Conservation (phyloP, 2,888 invertebrate genomes). For the Rapana venosa region DNA sequence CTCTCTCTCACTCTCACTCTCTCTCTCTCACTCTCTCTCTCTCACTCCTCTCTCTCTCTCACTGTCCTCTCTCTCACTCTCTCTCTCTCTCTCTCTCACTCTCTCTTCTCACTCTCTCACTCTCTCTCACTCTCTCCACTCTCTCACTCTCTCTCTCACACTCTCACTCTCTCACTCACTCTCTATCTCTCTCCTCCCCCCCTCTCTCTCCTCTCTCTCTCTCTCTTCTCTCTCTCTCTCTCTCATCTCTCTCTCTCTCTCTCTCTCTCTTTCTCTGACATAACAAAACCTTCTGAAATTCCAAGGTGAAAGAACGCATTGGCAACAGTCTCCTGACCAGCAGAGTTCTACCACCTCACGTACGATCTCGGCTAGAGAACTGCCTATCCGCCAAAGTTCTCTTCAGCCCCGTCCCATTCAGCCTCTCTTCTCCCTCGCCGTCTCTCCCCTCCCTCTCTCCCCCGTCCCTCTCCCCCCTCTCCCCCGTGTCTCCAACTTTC, state of each 20-base stretch:
- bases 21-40: background rate
- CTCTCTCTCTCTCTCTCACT: background rate
- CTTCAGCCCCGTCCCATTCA: background rate
- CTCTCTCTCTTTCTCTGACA: background rate
- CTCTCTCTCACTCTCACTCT: too few species aligned
- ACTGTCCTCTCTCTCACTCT: too few species aligned
- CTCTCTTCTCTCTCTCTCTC: background rate
- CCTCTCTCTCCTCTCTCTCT: background rate
- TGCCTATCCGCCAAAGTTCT: conserved; percentile 15
- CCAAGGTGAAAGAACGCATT: background rate
- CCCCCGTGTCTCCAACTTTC: background rate
- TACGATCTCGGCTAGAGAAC: background rate
- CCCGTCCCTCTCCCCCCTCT: background rate
- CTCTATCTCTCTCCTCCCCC: background rate
- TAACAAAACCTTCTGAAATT: too few species aligned
- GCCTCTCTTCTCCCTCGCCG: background rate
- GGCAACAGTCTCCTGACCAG: conserved; percentile 25
- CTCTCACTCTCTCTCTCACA: too few species aligned
- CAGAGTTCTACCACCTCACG: background rate
- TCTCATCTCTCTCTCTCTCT: background rate
- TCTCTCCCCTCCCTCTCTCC: background rate
- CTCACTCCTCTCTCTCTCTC: background rate
- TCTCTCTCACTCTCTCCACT: background rate
- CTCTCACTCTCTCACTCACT: background rate
- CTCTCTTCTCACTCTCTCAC: background rate